Base-by-base conservation (phyloP, 2,888 invertebrate species). In the Hirudinaria manillensis region DNA sequence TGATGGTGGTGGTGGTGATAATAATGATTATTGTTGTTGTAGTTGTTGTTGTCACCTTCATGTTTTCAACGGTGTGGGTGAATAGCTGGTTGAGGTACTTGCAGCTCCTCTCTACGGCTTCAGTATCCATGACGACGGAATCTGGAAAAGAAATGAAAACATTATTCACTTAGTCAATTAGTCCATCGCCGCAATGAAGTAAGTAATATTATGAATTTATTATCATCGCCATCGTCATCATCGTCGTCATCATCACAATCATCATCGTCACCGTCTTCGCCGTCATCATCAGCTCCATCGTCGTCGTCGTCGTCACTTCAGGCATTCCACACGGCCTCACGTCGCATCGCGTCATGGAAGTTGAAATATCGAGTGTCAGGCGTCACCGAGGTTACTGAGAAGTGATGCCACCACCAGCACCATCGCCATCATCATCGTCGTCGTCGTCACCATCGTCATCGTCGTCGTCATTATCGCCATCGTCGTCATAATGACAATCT, bases 91-190 rank as follows among this genome's bases (percentile, higher is more conserved):
- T 68, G 34, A 68, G 36, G 13, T 68, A 36, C n/a, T 68, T 68
- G 21, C 68, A 68, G 32, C 68, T 68, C 34, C 68, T 68, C n/a
- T 68, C 68, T 34, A 68, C 34, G 36, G 68, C 68, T 68, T 61
- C 68, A 10, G 32, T n/a, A 68, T 68, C 68, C 68, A 68, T 68
- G 68, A 34, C 16, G 68, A 68, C 16, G 2, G n/a, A 24, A 34
- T 21, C 67, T 27, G 34, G 24, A 34, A 67, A 34, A n/a, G n/a
- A 34, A 36, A 34, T 34, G 16, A n/a, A 67, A 7, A 56, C 24
- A 61, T n/a, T 61, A 27, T 27, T 61, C n/a, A 16, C 10, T 61
- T 61, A 61, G 13, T 61, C n/a, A 61, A 6, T 61, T 27, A 16
- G 7, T 61, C 10, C 10, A 61, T 27, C 21, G 21, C 21, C 21